phyloP scores from a whole-genome alignment of 2,797 vertebrate species.

The Sebastes dallii region DNA sequence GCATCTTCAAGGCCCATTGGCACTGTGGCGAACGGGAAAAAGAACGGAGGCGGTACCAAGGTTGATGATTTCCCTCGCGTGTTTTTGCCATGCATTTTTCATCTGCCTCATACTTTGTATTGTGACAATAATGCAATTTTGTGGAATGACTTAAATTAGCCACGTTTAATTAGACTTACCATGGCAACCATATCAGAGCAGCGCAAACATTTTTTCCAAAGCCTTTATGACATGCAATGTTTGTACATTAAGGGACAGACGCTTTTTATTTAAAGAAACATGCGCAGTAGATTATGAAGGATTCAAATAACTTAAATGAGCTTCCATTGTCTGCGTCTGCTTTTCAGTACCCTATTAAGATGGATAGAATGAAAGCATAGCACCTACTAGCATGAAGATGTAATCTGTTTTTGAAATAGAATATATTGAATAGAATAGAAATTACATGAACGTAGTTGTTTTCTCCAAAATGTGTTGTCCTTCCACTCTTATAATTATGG shows the following conservation, averaged over 20 bases:
- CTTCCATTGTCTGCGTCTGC: not conserved
- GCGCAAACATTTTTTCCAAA: constrained; percentile 18
- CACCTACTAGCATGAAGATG: not conserved
- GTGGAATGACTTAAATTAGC: constrained; percentile 35
- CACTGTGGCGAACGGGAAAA: constrained; percentile 4
- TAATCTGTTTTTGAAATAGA: not conserved
- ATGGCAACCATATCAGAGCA: constrained; percentile 30
- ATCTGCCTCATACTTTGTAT: constrained; percentile 16
- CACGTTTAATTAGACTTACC: constrained; percentile 15
- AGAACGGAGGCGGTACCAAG: not conserved
- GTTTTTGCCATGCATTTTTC: constrained; percentile 42
- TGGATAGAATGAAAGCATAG: not conserved
- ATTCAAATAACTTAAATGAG: not conserved
- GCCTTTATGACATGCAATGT: not conserved
- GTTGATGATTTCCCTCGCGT: constrained; percentile 44
- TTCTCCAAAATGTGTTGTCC: not conserved
- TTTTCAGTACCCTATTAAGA: not conserved
- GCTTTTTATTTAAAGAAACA: not conserved
- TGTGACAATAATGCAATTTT: constrained; percentile 27
- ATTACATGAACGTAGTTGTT: not conserved
- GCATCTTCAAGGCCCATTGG: constrained; percentile 62
- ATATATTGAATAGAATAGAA: not conserved
- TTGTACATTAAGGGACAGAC: not conserved
- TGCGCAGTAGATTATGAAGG: constrained; percentile 1
- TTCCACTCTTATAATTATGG: not conserved